phyloP scores from a whole-genome alignment of 2,797 vertebrate genomes.

The Myripristis jacobus region DNA sequence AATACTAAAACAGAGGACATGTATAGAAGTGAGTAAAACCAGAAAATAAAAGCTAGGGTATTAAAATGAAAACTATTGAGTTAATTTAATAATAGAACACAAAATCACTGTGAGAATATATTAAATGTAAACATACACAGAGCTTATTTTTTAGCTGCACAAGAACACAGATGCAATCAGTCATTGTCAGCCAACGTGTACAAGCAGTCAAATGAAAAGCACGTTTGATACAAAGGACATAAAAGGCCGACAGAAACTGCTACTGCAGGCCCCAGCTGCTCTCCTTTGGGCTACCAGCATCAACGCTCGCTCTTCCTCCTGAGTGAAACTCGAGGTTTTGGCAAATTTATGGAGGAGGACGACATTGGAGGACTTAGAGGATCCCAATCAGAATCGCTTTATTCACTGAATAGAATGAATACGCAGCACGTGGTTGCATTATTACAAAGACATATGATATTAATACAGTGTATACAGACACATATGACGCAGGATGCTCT shows the following conservation, averaged over 20 bases:
- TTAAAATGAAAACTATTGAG: too few relatives aligned
- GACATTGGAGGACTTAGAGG: conserved; percentile 1
- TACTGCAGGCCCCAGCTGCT: conserved; percentile 15
- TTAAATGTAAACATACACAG: conserved; percentile 4
- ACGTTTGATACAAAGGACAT: neutral
- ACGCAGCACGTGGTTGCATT: conserved; percentile 16
- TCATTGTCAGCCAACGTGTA: neutral
- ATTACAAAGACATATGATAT: conserved; percentile 39
- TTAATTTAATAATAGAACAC: too few relatives aligned
- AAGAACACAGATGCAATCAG: conserved; percentile 1
- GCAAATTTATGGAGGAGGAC: conserved; percentile 29
- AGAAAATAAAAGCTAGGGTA: too few relatives aligned
- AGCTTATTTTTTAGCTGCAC: too few relatives aligned
- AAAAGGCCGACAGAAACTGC: conserved; percentile 18
- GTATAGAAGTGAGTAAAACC: too few relatives aligned
- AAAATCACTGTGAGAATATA: neutral
- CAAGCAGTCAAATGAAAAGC: neutral
- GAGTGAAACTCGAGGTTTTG: conserved; percentile 35
- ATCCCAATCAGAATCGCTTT: conserved; percentile 14
- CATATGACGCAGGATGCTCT: conserved; percentile 21
- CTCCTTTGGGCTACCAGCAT: neutral
- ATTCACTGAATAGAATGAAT: conserved; percentile 25
- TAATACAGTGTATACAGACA: conserved; percentile 18
- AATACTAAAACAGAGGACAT: too few relatives aligned
- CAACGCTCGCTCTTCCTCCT: conserved; percentile 35